Conservation (phyloP, 2,797 vertebrate species). For the Emys orbicularis region DNA sequence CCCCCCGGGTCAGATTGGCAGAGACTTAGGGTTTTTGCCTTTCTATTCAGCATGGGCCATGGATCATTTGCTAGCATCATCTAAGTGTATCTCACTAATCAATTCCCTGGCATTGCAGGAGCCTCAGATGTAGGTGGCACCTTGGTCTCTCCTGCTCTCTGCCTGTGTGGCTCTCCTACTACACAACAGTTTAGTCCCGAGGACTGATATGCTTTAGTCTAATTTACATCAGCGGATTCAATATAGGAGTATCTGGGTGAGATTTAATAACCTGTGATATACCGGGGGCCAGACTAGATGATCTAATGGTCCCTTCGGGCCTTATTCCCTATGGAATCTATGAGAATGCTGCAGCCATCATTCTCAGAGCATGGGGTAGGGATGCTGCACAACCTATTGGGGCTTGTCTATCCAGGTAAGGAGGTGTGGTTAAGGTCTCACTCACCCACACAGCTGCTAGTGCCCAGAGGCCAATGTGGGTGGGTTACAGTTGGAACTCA, state of each 20-base stretch:
- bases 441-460: not conserved
- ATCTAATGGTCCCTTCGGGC: not conserved
- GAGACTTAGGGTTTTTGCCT: not conserved
- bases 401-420: accelerated
- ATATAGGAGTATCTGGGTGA: not conserved
- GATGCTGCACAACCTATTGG: not conserved
- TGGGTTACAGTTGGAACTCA: not conserved
- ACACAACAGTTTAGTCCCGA: not conserved
- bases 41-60: not conserved
- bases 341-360: not conserved
- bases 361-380: not conserved
- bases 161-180: not conserved
- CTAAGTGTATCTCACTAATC: not conserved
- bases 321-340: not conserved
- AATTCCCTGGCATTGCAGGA: not conserved
- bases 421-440: not conserved
- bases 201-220: not conserved
- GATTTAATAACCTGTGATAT: not conserved
- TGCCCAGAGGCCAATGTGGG: accelerated
- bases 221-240: not conserved
- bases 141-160: not conserved
- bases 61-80: not conserved
- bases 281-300: not conserved
- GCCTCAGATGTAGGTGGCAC: not conserved
- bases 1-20: not conserved